Evolutionary conservation across 1,140 invertebrate species (phyloP), one percentile per base, ranked within the genome.

Genomic region (Trigoniulus corallinus): DNA sequence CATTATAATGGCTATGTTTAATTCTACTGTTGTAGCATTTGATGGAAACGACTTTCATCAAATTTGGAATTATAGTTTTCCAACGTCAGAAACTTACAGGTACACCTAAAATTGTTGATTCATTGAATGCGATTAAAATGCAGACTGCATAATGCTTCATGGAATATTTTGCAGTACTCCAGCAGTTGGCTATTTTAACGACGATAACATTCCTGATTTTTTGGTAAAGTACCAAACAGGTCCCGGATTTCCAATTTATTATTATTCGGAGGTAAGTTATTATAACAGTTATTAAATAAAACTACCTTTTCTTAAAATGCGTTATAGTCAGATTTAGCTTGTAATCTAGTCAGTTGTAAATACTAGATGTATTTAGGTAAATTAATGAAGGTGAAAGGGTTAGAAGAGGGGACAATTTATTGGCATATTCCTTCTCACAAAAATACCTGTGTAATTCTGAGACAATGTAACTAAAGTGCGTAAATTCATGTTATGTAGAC

Each of bases 191-290:
- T 86, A 79, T 63, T 89, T 83, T 56, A 83, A 88, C 61, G 74
- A 78, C 54, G 85, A 88, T 61, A 69, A 78, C 52, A 66, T 82
- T n/a, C 84, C 84, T 0, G 85, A 88, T 59, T 84, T 89, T 57
- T 72, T 88, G 65, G 73, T 89, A 0, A 82, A 84, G 58, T 84
- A 82, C 60, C 77, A 83, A 59, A 74, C 74, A 53, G 82, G 81
- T 1, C 77, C 79, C 1, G 80, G 77, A 7, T 84, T 77, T 64
- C 80, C 82, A 1, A 67, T 80, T 0, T 84, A 84, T 62, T 84
- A 83, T 64, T 80, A 82, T 57, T 80, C 83, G 3, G 67, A 78
- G 63, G 77, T 78, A 62, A 58, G 61, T 54, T n/a, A 15, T 22
- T 25, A 22, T 25, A 26, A 24, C 21, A 22, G 10, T 3, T 12